Base-by-base conservation (phyloP, 2,888 invertebrate species). In the Callinectes sapidus region DNA sequence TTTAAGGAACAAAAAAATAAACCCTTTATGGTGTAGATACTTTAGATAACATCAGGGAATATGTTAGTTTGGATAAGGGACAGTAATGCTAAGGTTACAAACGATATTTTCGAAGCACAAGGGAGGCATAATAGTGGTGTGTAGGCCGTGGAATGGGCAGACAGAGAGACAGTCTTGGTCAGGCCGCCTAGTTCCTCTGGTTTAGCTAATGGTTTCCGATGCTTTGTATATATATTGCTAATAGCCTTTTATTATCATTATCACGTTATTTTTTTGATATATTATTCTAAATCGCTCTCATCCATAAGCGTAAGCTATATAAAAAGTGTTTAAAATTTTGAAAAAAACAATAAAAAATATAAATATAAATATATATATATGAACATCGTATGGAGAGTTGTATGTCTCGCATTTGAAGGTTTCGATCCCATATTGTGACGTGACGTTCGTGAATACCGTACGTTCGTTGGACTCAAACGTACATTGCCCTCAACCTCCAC, bases 31-130 rank as follows among this genome's bases (percentile, higher is more conserved):
- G 28, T 16, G 61, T 81, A 81, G 81, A 81, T 32, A 35, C 32
- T 81, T 81, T 81, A 81, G 81, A 28, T 81, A 81, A 32, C 81
- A 81, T 81, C 81, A 81, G 81, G 81, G 81, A 81, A 81, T 81
- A 81, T 32, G 81, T 81, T 81, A 81, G 81, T 81, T 48, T 35
- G 35, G 81, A n/a, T 81, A 81, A 81, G 81, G 35, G 13, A 81
- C 23, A 35, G 32, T 32, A 71, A 35, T 71, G 28, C 35, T 81
- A 35, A 81, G 16, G 81, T 3, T 71, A 71, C 6, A 71, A 81
- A 81, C 35, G 81, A 81, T 81, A 81, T 81, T 81, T 81, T 81
- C 81, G 16, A 23, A 81, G 81, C 81, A 81, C 81, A 81, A 81
- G 32, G 81, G 81, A 81, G 81, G 14, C 81, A 81, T 81, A 35